Conservation (phyloP, 2,797 vertebrate species). For the Borostomias antarcticus region DNA sequence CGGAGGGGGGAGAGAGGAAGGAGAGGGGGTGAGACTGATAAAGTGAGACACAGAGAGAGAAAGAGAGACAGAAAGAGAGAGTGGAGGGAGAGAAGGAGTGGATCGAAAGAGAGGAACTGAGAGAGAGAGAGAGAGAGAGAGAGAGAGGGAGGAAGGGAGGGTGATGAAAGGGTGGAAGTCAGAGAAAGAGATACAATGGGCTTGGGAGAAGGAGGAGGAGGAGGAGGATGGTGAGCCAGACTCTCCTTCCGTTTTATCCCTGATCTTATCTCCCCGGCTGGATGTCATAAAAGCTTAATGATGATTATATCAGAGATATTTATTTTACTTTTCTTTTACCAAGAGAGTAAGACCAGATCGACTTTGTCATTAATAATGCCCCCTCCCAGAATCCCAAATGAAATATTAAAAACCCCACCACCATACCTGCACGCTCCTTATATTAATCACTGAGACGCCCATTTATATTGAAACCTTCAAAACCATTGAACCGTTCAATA, state of each 20-base stretch:
- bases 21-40: slow-evolving; percentile 38
- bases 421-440: slow-evolving; percentile 44
- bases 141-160: neutral
- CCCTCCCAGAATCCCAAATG: slow-evolving; percentile 57
- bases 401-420: slow-evolving; percentile 64
- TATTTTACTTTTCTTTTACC: slow-evolving; percentile 55
- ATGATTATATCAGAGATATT: slow-evolving; percentile 47
- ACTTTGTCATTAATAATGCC: slow-evolving; percentile 67
- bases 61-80: neutral
- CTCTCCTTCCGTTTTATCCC: slow-evolving; percentile 39
- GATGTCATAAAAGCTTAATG: slow-evolving; percentile 56
- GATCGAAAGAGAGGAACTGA: slow-evolving; percentile 10
- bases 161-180: slow-evolving; percentile 21
- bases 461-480: slow-evolving; percentile 34
- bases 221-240: slow-evolving; percentile 44
- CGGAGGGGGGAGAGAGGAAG: slow-evolving; percentile 56
- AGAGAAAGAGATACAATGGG: slow-evolving; percentile 1
- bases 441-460: slow-evolving; percentile 43
- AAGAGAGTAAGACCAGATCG: slow-evolving; percentile 34
- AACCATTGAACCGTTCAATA: slow-evolving; percentile 21
- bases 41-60: neutral
- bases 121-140: neutral
- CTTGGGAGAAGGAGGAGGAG: slow-evolving; percentile 49
- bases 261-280: slow-evolving; percentile 50
- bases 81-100: slow-evolving; percentile 13